Percentiles rank a stretch among this genome's conserved stretches.
Conservation (phyloP, 2,113 vertebrate species). For the Oxygymnocypris stewartii region DNA sequence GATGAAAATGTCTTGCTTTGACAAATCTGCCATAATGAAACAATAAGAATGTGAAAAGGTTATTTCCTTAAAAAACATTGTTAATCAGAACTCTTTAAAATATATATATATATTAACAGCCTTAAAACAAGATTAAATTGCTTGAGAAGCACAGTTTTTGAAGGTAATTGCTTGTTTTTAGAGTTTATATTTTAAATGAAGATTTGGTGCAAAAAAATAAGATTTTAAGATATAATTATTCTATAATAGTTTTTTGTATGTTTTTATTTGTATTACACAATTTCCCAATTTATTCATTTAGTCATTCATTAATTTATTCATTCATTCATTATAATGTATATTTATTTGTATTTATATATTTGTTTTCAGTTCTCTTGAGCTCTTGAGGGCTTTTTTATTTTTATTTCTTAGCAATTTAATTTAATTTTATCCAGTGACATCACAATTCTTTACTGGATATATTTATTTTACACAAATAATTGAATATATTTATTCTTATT, state of each 20-base stretch:
- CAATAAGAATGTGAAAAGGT: neutral
- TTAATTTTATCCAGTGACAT: too few species aligned
- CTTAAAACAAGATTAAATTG: neutral
- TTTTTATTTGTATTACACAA: neutral
- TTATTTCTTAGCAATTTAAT: too few species aligned
- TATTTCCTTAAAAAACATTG: neutral
- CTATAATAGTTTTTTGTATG: neutral
- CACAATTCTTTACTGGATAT: too few species aligned
- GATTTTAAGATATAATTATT: neutral
- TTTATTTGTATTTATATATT: neutral
- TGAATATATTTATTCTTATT: too few species aligned
- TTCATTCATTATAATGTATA: neutral
- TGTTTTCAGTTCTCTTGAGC: neutral
- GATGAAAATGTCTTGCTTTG: neutral
- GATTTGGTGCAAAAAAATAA: neutral
- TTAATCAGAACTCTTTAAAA: neutral
- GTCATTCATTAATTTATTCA: too few species aligned
- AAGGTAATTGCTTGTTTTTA: neutral
- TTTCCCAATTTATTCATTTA: neutral
- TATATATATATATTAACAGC: neutral
- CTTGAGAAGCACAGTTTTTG: neutral
- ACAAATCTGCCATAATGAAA: neutral
- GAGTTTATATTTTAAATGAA: neutral
- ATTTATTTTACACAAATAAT: too few species aligned
- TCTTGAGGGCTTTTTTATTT: neutral